phyloP scores from a whole-genome alignment of 2,797 vertebrate genomes.

The Eleutherodactylus coqui region DNA sequence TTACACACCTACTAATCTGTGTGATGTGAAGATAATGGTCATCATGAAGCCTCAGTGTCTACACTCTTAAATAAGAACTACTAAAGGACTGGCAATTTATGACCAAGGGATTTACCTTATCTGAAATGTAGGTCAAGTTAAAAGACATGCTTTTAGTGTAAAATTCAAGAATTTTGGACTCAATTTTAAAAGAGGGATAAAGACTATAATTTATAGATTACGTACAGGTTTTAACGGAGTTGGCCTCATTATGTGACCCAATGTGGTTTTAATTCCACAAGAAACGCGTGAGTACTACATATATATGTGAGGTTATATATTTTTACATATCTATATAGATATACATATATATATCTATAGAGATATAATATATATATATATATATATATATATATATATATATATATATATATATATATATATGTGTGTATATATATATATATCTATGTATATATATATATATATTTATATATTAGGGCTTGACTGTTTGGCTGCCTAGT shows the following conservation, averaged over 20 bases:
- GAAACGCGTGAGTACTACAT: not conserved
- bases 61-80: conserved; percentile 52
- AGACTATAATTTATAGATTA: conserved; percentile 60
- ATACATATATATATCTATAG: not conserved
- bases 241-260: conserved; percentile 48
- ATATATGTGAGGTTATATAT: too few relatives aligned
- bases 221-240: conserved; percentile 54
- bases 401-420: not conserved
- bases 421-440: not conserved
- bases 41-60: conserved; percentile 60
- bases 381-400: conserved; percentile 6
- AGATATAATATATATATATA: not conserved
- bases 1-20: conserved; percentile 27
- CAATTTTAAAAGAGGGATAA: conserved; percentile 51
- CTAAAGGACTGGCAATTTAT: conserved; percentile 57
- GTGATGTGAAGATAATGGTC: conserved; percentile 47
- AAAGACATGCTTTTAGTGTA: conserved; percentile 63
- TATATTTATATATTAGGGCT: too few relatives aligned
- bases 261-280: conserved; percentile 58
- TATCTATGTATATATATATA: not conserved
- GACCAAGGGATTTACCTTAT: conserved; percentile 61
- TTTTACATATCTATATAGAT: not conserved
- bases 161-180: conserved; percentile 60
- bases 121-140: conserved; percentile 58
- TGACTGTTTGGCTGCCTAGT: too few relatives aligned